phyloP scores from a whole-genome alignment of 2,797 vertebrate genomes.

The Pseudotriccus pelzelni region DNA sequence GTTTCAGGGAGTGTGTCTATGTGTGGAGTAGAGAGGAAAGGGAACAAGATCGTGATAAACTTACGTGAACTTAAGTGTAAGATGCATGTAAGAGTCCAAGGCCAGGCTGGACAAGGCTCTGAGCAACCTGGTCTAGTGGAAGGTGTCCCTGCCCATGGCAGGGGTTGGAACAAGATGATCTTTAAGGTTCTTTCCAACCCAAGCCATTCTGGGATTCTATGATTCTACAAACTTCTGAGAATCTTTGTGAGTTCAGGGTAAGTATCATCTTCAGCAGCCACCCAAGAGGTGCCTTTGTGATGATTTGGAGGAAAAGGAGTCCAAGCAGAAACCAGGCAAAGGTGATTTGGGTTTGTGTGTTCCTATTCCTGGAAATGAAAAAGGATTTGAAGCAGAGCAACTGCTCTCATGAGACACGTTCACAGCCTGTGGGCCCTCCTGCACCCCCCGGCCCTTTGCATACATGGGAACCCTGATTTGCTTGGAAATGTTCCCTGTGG shows the following conservation, averaged over 20 bases:
- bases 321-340: not conserved
- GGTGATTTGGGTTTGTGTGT: not conserved
- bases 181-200: not conserved
- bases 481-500: not conserved
- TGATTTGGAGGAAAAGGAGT: not conserved
- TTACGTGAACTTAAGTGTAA: not conserved
- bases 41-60: not conserved
- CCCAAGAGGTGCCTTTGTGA: not conserved
- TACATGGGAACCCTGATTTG: not conserved
- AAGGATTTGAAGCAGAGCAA: not conserved
- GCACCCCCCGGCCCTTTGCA: not conserved
- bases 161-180: not conserved
- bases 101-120: accelerated
- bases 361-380: not conserved
- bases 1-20: not conserved
- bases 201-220: not conserved
- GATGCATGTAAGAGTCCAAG: not conserved
- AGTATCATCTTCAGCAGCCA: not conserved
- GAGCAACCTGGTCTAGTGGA: not conserved
- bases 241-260: too few species aligned
- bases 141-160: not conserved
- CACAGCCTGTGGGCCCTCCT: not conserved
- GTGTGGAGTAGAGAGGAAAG: not conserved
- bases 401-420: not conserved
- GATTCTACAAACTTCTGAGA: not conserved